Base-by-base conservation (phyloP, 2,797 vertebrate genomes). In the Pangasius macronema region DNA sequence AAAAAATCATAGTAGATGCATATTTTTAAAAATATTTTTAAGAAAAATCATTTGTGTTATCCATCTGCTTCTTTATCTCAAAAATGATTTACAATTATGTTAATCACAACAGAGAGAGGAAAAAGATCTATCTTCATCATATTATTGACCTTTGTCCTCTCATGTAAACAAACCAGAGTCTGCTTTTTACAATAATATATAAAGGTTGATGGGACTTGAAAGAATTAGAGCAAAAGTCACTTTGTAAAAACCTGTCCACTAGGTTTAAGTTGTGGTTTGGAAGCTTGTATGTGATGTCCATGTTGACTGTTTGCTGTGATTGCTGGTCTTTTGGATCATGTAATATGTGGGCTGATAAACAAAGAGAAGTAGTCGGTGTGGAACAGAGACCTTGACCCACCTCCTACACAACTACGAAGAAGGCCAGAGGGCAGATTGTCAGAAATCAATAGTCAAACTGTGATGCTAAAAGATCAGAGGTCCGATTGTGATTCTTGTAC, bases 211-310 rank as follows among this genome's bases (percentile, higher is more conserved):
- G 6, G 36, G 5, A 81, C 27, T 51, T 1, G 20, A 30, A 53
- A 57, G 27, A 65, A 77, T 27, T 68, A 42, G 72, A 67, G 81
- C 33, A 79, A 76, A 84, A 36, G 73, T 87, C 72, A 79, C 86
- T 73, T 67, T n/a, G 36, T 9, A 49, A 65, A 81, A 67, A 24
- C 4, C 36, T 22, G 9, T 87, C 30, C 16, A n/a, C 30, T 63
- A 46, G 75, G 63, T 61, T 42, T 33, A 53, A 61, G 61, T n/a
- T 81, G 87, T 61, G 27, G 33, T 72, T 70, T 22, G 18, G 14
- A 72, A 49, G 36, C 51, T 59, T 67, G 27, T 72, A 18, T 65
- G 33, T n/a, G 39, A 61, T 86, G 42, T 82, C 30, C 36, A 55
- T 79, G 61, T 57, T 84, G 82, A 83, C 87, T 72, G 63, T 75